Conservation (phyloP, 2,888 invertebrate species). For the Tigriopus californicus region DNA sequence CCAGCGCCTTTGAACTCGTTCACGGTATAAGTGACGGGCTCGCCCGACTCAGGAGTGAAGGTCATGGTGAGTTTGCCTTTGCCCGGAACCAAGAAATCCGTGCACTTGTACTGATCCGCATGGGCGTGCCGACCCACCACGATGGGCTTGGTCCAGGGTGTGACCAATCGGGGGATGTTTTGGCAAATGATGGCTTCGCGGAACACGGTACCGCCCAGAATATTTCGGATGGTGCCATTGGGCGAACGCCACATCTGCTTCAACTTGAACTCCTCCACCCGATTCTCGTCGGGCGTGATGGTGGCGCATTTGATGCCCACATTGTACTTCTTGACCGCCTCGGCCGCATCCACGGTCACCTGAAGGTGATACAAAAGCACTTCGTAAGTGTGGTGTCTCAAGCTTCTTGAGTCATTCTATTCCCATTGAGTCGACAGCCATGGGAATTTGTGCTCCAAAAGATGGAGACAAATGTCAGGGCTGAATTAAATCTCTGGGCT, state of each 20-base stretch:
- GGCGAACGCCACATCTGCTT: conserved; percentile 40
- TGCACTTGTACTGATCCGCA: conserved; percentile 89
- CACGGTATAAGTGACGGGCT: conserved; percentile 50
- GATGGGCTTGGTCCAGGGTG: conserved; percentile 87
- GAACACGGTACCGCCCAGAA: conserved; percentile 37
- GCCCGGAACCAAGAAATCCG: conserved; percentile 84
- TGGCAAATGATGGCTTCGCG: conserved; percentile 37
- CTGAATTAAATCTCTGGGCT: no score
- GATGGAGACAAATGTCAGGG: no score
- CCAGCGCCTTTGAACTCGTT: conserved; percentile 68
- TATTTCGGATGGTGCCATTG: conserved; percentile 38
- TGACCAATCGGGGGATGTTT: conserved; percentile 81
- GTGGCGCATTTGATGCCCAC: conserved; percentile 98
- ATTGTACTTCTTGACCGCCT: conserved; percentile 88
- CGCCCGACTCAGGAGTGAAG: conserved; percentile 47
- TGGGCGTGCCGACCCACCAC: conserved; percentile 97
- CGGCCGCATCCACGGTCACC: conserved; percentile 88
- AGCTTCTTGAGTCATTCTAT: no score
- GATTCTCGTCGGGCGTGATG: conserved; percentile 90
- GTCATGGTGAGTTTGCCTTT: conserved; percentile 67
- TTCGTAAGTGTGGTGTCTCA: no score
- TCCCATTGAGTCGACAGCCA: no score
- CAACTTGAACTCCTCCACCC: conserved; percentile 52
- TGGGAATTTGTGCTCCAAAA: no score
- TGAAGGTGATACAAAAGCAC: no score